Evolutionary conservation across 2,113 vertebrate genomes (phyloP).

Genomic region (Talpa occidentalis): DNA sequence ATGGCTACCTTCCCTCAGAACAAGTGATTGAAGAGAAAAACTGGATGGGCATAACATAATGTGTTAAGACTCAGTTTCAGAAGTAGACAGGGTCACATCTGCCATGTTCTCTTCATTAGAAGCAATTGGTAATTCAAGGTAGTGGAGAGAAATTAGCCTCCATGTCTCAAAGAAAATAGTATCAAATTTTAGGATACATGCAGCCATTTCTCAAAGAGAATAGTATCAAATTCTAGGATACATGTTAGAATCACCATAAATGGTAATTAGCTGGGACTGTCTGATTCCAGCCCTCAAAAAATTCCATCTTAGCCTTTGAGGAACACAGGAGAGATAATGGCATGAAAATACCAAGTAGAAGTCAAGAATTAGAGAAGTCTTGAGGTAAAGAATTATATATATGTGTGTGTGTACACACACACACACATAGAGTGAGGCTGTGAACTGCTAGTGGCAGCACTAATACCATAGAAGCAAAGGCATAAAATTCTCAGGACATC

Average conservation of each 20-base stretch:
- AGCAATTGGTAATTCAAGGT: background rate
- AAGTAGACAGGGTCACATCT: background rate
- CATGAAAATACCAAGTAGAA: background rate
- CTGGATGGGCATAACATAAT: background rate
- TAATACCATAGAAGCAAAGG: background rate
- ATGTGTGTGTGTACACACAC: background rate
- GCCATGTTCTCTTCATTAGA: background rate
- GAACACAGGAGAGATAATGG: background rate
- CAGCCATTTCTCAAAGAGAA: background rate
- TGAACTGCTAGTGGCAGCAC: background rate
- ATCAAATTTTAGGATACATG: background rate
- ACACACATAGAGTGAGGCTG: too few species aligned
- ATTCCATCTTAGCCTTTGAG: background rate
- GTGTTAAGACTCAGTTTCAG: background rate
- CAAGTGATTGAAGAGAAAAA: background rate
- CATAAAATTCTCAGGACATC: background rate
- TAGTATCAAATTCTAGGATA: background rate
- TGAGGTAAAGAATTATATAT: background rate
- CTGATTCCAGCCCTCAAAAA: background rate
- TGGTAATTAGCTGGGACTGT: background rate
- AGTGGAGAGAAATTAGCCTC: background rate
- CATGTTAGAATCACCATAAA: background rate
- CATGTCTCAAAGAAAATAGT: background rate
- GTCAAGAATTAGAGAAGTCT: background rate
- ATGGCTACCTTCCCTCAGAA: background rate